phyloP scores from a whole-genome alignment of 2,113 vertebrate genomes.

The Hypocryptadius cinnamomeus region DNA sequence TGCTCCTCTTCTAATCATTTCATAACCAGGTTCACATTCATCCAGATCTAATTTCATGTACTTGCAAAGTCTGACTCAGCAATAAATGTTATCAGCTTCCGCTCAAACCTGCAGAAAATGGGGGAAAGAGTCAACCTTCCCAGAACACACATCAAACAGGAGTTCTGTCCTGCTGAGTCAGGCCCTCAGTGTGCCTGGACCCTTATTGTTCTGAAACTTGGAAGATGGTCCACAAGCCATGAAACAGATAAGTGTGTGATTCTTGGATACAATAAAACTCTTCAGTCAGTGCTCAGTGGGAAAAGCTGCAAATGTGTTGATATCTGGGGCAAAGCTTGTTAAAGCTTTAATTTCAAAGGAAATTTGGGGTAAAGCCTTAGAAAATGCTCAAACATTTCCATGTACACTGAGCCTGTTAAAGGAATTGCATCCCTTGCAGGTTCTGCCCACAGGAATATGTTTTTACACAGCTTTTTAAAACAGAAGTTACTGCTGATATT shows the following conservation, averaged over 20 bases:
- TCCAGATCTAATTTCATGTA: not conserved
- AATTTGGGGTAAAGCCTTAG: not conserved
- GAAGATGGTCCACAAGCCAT: not conserved
- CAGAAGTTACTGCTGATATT: not conserved
- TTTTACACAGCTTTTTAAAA: not conserved
- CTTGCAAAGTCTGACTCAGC: slow-evolving; percentile 29
- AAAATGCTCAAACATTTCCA: not conserved
- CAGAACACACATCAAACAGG: not conserved
- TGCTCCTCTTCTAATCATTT: not conserved
- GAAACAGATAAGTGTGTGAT: not conserved
- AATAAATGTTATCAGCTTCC: slow-evolving; percentile 11
- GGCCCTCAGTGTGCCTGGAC: not conserved
- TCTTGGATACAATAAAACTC: not conserved
- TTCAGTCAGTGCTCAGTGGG: not conserved
- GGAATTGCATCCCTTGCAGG: not conserved
- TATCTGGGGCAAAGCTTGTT: not conserved
- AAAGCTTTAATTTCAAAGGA: not conserved
- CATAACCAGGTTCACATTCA: not conserved
- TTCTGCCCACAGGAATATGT: not conserved
- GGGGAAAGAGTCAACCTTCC: not conserved
- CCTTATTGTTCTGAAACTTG: not conserved
- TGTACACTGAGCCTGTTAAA: not conserved
- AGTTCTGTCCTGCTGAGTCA: slow-evolving; percentile 17
- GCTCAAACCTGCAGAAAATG: not conserved
- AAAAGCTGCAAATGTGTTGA: not conserved